These are phyloP conservation scores for Helostoma temminkii DNA, from an alignment of 2,797 vertebrate species.

Conservation along the genomic window DNA sequence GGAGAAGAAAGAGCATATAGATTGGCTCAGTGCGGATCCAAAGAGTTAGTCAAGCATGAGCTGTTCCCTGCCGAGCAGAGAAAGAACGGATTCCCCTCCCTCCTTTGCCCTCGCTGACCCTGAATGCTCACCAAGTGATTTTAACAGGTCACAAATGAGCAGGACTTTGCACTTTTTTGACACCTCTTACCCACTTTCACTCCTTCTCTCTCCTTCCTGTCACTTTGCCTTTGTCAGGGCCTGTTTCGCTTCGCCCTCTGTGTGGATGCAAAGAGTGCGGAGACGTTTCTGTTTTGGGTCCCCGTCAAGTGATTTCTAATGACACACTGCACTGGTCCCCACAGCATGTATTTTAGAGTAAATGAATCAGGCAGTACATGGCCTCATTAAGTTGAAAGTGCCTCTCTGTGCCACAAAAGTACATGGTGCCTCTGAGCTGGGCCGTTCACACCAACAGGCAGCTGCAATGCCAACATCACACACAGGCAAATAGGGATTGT, in stretches of 20 bases:
- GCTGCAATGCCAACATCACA: slow-evolving; percentile 41
- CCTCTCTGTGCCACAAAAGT: slow-evolving; percentile 73
- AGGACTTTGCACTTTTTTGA: slow-evolving; percentile 71
- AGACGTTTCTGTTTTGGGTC: slow-evolving; percentile 67
- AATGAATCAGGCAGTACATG: slow-evolving; percentile 79
- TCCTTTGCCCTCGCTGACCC: slow-evolving; percentile 69
- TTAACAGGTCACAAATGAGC: slow-evolving; percentile 75
- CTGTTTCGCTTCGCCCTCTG: slow-evolving; percentile 7
- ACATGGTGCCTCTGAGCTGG: slow-evolving; percentile 62
- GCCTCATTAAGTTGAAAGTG: slow-evolving; percentile 83
- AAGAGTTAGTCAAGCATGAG: slow-evolving; percentile 65
- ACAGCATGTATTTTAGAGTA: slow-evolving; percentile 80
- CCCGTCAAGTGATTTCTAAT: slow-evolving; percentile 82
- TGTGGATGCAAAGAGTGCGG: slow-evolving; percentile 1
- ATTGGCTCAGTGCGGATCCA: slow-evolving; percentile 63
- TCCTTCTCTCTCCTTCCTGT: slow-evolving; percentile 27
- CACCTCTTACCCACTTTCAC: slow-evolving; percentile 43
- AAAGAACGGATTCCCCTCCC: slow-evolving; percentile 63
- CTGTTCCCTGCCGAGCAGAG: slow-evolving; percentile 58
- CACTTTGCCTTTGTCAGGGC: slow-evolving; percentile 37
- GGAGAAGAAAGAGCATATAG: slow-evolving; percentile 74
- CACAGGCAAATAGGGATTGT: slow-evolving; percentile 26
- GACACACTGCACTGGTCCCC: slow-evolving; percentile 74
- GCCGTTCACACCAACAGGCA: slow-evolving; percentile 51
- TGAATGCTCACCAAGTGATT: slow-evolving; percentile 71